Evolutionary conservation across 2,888 invertebrate species (phyloP).

Genomic region (Rhamnusium bicolor): DNA sequence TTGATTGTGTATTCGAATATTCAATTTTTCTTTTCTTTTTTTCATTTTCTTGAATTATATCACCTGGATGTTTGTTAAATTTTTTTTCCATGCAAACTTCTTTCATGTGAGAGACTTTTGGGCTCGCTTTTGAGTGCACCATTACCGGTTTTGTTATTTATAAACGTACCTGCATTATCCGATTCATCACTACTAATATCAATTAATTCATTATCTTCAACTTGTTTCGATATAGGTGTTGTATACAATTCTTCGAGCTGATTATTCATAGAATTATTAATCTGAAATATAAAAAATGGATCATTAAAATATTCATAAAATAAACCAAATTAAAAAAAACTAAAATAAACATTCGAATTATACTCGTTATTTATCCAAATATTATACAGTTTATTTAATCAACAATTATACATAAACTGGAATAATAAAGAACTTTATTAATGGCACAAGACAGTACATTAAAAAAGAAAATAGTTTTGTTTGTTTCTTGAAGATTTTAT

Average conservation of each 20-base stretch:
- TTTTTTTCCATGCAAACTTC: neutral
- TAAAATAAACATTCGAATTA: no score
- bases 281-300: no score
- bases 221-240: constrained; percentile 61
- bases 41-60: constrained; percentile 23
- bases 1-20: constrained; percentile 42
- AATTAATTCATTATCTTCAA: constrained; percentile 81
- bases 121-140: neutral
- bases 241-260: constrained; percentile 73
- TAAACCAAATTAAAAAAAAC: no score
- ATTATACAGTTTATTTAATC: no score
- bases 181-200: constrained; percentile 87
- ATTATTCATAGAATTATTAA: constrained; percentile 64
- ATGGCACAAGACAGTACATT: no score
- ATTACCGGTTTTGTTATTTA: constrained; percentile 7
- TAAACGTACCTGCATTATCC: constrained; percentile 51
- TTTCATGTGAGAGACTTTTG: no score
- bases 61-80: neutral
- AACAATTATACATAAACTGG: no score
- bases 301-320: no score
- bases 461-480: no score
- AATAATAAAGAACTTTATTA: no score
- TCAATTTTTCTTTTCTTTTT: constrained; percentile 52
- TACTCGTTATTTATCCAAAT: no score
- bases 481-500: no score